Evolutionary conservation across 2,797 vertebrate genomes (phyloP), one percentile per base, ranked within the genome.

Genomic region (Catharus ustulatus): DNA sequence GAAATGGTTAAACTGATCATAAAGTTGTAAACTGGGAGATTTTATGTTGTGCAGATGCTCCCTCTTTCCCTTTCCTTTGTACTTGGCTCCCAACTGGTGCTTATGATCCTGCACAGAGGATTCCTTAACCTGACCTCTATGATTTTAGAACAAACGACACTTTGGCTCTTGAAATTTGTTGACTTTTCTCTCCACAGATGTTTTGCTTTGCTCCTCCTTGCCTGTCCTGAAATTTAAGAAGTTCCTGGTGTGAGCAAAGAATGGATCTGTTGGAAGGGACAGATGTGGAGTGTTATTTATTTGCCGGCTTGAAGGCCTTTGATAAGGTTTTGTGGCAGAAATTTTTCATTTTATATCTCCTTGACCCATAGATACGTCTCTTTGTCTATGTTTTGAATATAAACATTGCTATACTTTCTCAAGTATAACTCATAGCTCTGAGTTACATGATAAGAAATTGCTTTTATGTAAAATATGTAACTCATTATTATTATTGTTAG

Each of bases 151-250:
- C 88, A 91, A 88, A 93, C 13, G 87, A 94, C 72, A 80, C 32
- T 95, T 90, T 92, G 90, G 91, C 95, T 97, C 95, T 79, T 81
- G 95, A 94, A 97, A 94, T 84, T 94, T 97, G 98, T 98, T 97
- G 96, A 97, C 96, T 97, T 97, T 95, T 95, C 93, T 92, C 85
- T 34, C 84, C 94, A 78, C 95, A 90, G 97, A 96, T 97, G 96
- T 97, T 98, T 97, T 97, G 67, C 88, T 96, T 97, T 93, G 93
- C 96, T 97, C 79, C 82, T 96, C 88, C 66, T 94, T 73, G 88
- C 81, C 85, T 86, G 84, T 73, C 40, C 76, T 97, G 97, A 97
- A 97, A 97, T 95, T 87, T 94, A 97, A 97, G 97, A 97, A 91
- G 89, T 84, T 93, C 76, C 84, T 93, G 94, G 75, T 66, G 81